Evolutionary conservation across 2,113 vertebrate species (phyloP).

Genomic region (Xenopus borealis): DNA sequence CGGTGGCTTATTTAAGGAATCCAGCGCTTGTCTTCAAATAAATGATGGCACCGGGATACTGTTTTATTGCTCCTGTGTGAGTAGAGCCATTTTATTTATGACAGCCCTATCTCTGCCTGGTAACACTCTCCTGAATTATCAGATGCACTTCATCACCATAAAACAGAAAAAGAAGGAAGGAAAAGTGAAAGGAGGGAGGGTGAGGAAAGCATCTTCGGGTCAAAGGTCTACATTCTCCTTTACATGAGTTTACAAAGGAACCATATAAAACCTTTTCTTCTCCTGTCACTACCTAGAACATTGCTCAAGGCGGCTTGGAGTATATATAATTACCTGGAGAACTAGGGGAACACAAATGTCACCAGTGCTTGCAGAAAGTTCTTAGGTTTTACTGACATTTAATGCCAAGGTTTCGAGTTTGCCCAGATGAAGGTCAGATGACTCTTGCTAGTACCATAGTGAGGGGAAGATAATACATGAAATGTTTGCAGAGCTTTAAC

Average conservation of each 20-base stretch:
- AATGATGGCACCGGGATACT: constrained; percentile 58
- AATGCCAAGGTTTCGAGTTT: no score
- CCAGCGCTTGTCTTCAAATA: constrained; percentile 63
- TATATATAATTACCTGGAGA: neutral
- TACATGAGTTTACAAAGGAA: constrained; percentile 53
- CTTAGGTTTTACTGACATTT: no score
- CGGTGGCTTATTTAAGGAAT: constrained; percentile 68
- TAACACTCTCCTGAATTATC: constrained; percentile 61
- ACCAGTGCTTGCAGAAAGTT: no score
- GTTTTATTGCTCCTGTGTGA: constrained; percentile 60
- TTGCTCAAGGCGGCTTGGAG: neutral
- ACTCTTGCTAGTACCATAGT: no score
- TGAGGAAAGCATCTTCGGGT: constrained; percentile 52
- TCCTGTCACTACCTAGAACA: constrained; percentile 8
- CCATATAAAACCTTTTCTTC: constrained; percentile 50
- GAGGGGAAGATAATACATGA: no score
- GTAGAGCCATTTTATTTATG: constrained; percentile 64
- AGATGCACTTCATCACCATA: constrained; percentile 65
- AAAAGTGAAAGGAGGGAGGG: constrained; percentile 6
- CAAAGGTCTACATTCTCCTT: constrained; percentile 57
- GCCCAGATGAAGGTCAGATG: no score
- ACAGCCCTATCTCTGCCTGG: constrained; percentile 62
- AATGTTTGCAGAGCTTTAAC: no score
- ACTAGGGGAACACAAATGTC: neutral
- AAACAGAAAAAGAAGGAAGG: constrained; percentile 54